Evolutionary conservation across 2,113 vertebrate genomes (phyloP).

Genomic region (Puntigrus tetrazona): DNA sequence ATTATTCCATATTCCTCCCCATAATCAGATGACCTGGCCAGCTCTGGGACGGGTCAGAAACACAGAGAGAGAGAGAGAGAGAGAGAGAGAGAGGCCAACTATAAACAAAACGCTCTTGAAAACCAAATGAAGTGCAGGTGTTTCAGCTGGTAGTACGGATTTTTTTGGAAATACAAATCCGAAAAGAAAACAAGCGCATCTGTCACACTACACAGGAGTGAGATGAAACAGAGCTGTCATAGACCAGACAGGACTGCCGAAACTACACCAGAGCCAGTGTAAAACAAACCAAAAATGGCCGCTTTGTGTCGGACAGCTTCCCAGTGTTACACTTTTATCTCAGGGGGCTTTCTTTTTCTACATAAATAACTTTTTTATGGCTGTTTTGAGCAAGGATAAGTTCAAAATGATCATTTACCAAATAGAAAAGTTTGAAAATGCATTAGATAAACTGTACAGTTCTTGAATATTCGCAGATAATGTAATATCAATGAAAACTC

Average conservation of each 20-base stretch:
- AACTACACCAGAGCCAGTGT: conserved; percentile 3
- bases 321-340: conserved; percentile 1
- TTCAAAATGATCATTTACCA: background rate
- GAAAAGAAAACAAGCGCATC: conserved; percentile 16
- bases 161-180: background rate
- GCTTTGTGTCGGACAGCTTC: conserved; percentile 7
- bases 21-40: conserved; percentile 21
- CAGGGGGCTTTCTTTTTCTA: background rate
- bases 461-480: no score
- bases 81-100: background rate
- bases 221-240: conserved; percentile 27
- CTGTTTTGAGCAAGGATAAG: background rate
- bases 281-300: no score
- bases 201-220: conserved; percentile 12
- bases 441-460: no score
- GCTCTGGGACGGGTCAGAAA: conserved; percentile 1
- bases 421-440: no score
- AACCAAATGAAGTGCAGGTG: background rate
- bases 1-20: conserved; percentile 6
- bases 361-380: background rate
- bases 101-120: conserved; percentile 4
- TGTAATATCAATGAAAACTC: no score
- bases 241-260: background rate
- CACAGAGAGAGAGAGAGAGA: background rate
- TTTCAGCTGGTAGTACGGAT: background rate